Conservation (phyloP, 2,113 vertebrate species). For the Cochlearius cochlearius region DNA sequence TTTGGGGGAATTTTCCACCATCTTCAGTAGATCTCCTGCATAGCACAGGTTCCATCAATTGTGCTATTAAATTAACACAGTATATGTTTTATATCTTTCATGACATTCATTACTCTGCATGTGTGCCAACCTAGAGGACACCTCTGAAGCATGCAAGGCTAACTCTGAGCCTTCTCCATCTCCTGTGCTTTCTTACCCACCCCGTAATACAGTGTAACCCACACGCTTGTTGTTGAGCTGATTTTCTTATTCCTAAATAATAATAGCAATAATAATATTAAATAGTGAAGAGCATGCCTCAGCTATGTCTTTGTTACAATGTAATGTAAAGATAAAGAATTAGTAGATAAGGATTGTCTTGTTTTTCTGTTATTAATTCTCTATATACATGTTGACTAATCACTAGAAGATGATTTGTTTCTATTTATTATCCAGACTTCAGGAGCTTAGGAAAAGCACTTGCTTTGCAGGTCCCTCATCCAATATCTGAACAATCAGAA, state of each 20-base stretch:
- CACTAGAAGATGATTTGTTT: constrained; percentile 37
- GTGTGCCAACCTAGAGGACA: not conserved
- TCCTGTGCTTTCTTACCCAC: not conserved
- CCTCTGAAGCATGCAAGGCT: not conserved
- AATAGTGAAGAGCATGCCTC: not conserved
- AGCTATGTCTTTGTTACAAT: not conserved
- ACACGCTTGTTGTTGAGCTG: not conserved
- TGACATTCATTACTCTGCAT: fast-evolving
- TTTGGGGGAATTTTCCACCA: not conserved
- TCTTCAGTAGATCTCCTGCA: not conserved
- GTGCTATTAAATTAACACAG: not conserved
- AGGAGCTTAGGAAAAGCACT: constrained; percentile 41
- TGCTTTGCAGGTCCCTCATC: constrained; percentile 42
- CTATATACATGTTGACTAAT: not conserved
- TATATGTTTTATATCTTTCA: not conserved
- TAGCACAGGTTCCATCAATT: not conserved
- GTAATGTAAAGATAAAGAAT: not conserved
- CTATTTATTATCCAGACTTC: constrained; percentile 36
- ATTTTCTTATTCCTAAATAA: not conserved
- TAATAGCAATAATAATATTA: not conserved
- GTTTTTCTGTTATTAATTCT: not conserved
- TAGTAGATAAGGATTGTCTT: not conserved
- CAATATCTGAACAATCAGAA: constrained; percentile 16
- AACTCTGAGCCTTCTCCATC: not conserved
- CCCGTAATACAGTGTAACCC: not conserved